Conservation (phyloP, 2,797 vertebrate genomes). For the Girardinus metallicus region DNA sequence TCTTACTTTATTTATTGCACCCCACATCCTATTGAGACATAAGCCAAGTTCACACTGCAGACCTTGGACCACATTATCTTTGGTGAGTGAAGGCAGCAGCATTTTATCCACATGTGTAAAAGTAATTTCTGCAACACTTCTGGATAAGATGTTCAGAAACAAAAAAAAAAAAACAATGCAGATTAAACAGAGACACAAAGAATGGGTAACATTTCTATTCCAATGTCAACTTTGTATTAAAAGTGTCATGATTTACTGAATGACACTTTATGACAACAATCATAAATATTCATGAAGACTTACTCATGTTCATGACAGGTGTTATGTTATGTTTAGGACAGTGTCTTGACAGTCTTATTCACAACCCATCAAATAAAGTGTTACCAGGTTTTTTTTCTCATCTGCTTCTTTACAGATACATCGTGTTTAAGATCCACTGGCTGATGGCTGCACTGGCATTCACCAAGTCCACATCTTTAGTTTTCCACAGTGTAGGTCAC, state of each 20-base stretch:
- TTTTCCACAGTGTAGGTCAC: constrained; percentile 87
- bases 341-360: too few species aligned
- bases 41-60: too few species aligned
- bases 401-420: constrained; percentile 70
- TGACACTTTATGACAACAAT: too few species aligned
- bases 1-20: neutral
- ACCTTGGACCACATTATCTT: too few species aligned
- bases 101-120: neutral
- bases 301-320: too few species aligned
- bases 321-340: too few species aligned
- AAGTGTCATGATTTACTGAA: too few species aligned
- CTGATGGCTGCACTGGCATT: constrained; percentile 87
- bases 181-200: neutral
- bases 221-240: too few species aligned
- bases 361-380: too few species aligned
- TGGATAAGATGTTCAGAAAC: neutral
- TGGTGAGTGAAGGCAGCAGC: neutral
- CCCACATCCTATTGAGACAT: neutral
- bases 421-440: constrained; percentile 90
- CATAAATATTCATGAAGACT: too few species aligned
- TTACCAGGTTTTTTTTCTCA: neutral
- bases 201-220: neutral
- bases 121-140: neutral
- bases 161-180: neutral
- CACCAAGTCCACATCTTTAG: constrained; percentile 84